Percentiles rank a stretch among this genome's conserved stretches.
These are phyloP conservation scores for Takifugu ocellatus DNA, from an alignment of 2,797 vertebrate genomes.

Conservation along the genomic window DNA sequence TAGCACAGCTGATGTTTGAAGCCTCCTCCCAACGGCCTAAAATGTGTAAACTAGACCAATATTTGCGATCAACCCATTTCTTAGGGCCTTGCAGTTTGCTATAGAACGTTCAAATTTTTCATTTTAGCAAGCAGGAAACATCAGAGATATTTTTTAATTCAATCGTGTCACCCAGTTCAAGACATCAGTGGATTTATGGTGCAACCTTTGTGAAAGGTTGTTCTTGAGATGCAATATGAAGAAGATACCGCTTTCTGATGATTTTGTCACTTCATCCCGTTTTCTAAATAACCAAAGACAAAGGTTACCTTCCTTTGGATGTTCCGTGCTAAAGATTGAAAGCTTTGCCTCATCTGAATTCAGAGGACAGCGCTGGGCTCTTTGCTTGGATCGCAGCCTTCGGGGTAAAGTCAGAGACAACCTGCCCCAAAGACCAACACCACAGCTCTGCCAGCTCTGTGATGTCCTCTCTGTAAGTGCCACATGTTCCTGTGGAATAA, in stretches of 20 bases:
- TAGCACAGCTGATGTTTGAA: constrained; percentile 45
- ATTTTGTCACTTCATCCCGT: constrained; percentile 21
- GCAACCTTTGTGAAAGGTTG: not conserved
- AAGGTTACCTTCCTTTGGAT: constrained; percentile 52
- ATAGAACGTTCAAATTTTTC: constrained; percentile 17
- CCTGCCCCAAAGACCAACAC: constrained; percentile 28
- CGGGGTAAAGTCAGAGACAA: constrained; percentile 24
- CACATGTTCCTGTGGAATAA: constrained; percentile 16
- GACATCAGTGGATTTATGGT: not conserved
- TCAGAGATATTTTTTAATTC: not conserved
- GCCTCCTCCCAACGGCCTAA: constrained; percentile 44
- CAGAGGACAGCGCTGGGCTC: constrained; percentile 35
- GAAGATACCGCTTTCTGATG: no score
- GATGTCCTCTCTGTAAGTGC: constrained; percentile 18
- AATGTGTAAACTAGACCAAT: constrained; percentile 49
- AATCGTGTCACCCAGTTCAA: not conserved
- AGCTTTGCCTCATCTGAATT: constrained; percentile 51
- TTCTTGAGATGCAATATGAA: not conserved
- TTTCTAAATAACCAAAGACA: constrained; percentile 52
- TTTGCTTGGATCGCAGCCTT: constrained; percentile 43
- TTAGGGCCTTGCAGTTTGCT: constrained; percentile 46
- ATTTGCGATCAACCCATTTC: constrained; percentile 33
- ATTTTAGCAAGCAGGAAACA: not conserved
- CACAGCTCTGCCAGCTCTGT: constrained; percentile 4
- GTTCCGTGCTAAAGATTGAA: constrained; percentile 25